Evolutionary conservation across 2,113 vertebrate genomes (phyloP).

Genomic region (Oceanites oceanicus): DNA sequence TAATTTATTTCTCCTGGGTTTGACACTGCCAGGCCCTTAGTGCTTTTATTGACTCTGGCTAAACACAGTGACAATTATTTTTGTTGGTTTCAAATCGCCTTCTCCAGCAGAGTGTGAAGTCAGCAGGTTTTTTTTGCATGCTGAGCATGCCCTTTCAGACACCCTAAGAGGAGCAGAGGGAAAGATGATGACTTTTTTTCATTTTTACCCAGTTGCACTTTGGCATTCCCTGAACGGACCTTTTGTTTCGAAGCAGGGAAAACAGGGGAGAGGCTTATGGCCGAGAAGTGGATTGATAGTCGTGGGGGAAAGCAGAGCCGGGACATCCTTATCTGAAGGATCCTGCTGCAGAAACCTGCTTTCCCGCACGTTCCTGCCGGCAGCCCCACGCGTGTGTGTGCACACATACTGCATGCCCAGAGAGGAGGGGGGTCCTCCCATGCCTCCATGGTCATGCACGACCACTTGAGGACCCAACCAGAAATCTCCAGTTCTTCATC

Average conservation of each 20-base stretch:
- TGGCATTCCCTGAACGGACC: neutral
- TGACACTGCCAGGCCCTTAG: conserved; percentile 59
- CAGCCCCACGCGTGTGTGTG: neutral
- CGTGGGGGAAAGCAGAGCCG: neutral
- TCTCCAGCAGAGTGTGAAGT: conserved; percentile 61
- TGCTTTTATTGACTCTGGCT: conserved; percentile 70
- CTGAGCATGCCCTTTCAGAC: conserved; percentile 23
- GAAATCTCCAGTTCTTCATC: neutral
- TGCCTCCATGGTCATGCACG: accelerated
- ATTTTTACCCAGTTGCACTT: conserved; percentile 6
- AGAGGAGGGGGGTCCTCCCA: neutral
- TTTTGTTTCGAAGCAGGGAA: neutral
- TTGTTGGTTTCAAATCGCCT: conserved; percentile 61
- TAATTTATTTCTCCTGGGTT: conserved; percentile 47
- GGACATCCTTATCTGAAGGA: neutral
- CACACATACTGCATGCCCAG: neutral
- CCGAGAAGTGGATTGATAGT: neutral
- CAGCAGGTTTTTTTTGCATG: conserved; percentile 52
- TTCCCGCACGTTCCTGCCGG: neutral
- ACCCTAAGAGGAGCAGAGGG: neutral
- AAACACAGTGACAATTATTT: conserved; percentile 66
- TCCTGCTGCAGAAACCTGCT: neutral
- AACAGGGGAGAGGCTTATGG: neutral
- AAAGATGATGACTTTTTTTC: neutral
- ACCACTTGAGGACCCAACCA: neutral